Percentiles rank a stretch among this genome's conserved stretches.
Evolutionary conservation across 2,888 invertebrate species (phyloP).

Genomic region (Melangyna quadrimaculata): DNA sequence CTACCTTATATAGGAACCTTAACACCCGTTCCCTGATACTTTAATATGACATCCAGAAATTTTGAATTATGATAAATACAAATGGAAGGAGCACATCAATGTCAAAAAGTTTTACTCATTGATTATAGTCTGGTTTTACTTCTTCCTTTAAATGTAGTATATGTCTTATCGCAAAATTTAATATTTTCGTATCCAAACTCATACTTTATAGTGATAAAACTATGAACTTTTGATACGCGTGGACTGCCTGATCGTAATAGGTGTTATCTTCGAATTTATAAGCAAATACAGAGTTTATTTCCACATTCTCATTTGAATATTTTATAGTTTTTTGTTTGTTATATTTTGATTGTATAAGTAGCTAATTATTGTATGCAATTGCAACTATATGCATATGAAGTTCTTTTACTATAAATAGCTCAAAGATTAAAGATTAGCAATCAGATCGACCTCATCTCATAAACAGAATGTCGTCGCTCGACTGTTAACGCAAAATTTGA

Average conservation of each 20-base stretch:
- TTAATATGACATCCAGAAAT: no score
- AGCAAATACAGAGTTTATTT: not conserved
- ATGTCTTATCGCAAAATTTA: no score
- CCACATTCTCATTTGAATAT: not conserved
- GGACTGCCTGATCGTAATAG: not conserved
- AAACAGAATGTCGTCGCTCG: conserved; percentile 2
- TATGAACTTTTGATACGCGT: no score
- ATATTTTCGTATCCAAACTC: no score
- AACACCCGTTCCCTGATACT: no score
- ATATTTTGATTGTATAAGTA: not conserved
- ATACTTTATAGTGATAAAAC: no score
- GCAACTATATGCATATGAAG: not conserved
- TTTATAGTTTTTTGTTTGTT: not conserved
- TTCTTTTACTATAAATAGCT: not conserved
- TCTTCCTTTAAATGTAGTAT: no score
- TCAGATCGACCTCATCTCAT: conserved; percentile 3
- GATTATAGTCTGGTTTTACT: no score
- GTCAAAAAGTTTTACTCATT: no score
- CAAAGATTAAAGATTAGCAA: conserved; percentile 3
- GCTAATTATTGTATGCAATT: not conserved
- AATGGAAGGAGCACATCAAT: no score
- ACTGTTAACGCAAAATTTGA: not conserved
- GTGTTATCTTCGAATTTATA: not conserved
- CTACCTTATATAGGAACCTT: no score
- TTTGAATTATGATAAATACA: no score